phyloP scores from a whole-genome alignment of 1,140 invertebrate species.

The Lepidurus packardi region DNA sequence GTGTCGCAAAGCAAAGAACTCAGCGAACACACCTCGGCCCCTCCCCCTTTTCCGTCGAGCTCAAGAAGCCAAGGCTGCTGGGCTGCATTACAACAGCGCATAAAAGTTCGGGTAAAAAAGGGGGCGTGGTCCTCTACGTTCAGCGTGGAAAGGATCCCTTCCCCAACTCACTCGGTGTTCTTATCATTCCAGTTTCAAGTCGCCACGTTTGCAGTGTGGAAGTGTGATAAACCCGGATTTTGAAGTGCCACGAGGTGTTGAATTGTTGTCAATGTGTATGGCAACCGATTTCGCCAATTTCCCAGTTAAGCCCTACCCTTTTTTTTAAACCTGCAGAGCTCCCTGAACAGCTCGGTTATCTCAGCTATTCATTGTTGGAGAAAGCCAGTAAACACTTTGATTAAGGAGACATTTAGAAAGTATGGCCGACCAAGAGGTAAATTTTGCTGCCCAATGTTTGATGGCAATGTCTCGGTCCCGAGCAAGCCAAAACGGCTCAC shows the following conservation, averaged over 20 bases:
- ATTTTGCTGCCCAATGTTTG: conserved; percentile 55
- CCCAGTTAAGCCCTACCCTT: background rate
- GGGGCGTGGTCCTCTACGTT: background rate
- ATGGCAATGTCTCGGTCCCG: conserved; percentile 51
- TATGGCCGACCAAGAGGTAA: conserved; percentile 48
- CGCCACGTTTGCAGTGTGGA: background rate
- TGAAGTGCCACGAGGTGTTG: background rate
- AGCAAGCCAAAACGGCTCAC: conserved; percentile 27
- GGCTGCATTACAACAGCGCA: conserved; percentile 14
- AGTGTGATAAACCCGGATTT: background rate
- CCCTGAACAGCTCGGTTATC: too few species aligned
- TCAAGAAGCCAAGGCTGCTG: conserved; percentile 8
- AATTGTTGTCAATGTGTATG: too few species aligned
- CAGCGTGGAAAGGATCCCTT: background rate
- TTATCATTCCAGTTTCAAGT: conserved; percentile 8
- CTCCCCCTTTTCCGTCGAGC: background rate
- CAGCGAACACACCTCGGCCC: background rate
- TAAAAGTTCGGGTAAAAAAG: conserved; percentile 16
- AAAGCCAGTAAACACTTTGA: background rate
- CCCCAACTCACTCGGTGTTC: background rate
- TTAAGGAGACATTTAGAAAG: background rate
- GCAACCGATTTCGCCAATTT: background rate
- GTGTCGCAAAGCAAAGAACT: background rate
- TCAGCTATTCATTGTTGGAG: too few species aligned
- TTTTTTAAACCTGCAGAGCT: background rate